Evolutionary conservation across 2,888 invertebrate species (phyloP).

Genomic region (Melitaea athalia): DNA sequence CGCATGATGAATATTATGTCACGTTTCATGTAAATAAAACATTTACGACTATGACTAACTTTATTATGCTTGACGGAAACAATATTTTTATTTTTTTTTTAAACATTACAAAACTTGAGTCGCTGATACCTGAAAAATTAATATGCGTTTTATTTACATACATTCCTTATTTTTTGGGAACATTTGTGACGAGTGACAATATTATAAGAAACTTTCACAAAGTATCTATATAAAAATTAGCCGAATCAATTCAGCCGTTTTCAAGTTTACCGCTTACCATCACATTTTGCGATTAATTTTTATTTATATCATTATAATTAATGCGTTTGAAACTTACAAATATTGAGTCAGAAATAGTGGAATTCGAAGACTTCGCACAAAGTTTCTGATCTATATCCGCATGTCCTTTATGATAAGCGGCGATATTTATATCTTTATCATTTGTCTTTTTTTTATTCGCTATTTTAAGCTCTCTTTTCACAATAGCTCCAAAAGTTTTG

Average conservation of each 20-base stretch:
- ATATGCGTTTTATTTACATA: neutral
- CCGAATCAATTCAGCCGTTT: too few relatives aligned
- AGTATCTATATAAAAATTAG: too few relatives aligned
- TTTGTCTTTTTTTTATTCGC: slow-evolving; percentile 47
- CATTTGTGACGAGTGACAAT: neutral
- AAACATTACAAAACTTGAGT: slow-evolving; percentile 29
- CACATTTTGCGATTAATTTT: neutral
- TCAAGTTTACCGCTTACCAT: too few relatives aligned
- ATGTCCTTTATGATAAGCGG: slow-evolving; percentile 56
- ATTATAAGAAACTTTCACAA: too few relatives aligned
- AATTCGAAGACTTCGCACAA: slow-evolving; percentile 47
- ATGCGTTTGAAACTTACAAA: slow-evolving; percentile 47
- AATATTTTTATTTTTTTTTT: slow-evolving; percentile 16
- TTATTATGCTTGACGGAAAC: slow-evolving; percentile 17
- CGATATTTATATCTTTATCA: slow-evolving; percentile 50
- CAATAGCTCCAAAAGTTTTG: slow-evolving; percentile 64
- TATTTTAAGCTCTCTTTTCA: slow-evolving; percentile 61
- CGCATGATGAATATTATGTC: slow-evolving; percentile 72
- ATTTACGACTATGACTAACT: neutral
- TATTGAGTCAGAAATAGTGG: slow-evolving; percentile 45
- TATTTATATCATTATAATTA: neutral
- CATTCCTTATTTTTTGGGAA: neutral
- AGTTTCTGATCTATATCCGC: slow-evolving; percentile 49
- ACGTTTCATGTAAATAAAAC: slow-evolving; percentile 53
- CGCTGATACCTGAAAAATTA: slow-evolving; percentile 37